phyloP scores from a whole-genome alignment of 2,113 vertebrate species.

The Erythrolamprus reginae region DNA sequence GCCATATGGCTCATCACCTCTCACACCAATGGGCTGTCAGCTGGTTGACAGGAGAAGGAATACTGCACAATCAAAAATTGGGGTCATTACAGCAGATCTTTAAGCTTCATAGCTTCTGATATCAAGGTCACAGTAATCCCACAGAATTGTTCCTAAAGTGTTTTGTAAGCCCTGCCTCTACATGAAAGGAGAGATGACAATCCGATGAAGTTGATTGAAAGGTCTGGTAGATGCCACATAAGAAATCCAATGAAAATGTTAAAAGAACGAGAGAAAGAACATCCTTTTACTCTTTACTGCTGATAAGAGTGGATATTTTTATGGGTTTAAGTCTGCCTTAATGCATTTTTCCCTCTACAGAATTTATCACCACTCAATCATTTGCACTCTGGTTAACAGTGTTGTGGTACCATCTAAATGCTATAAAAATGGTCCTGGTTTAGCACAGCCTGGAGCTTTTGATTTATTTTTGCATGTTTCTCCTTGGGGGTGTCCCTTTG shows the following conservation, averaged over 20 bases:
- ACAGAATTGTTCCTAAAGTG: neutral
- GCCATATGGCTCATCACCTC: neutral
- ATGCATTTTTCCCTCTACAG: slow-evolving; percentile 53
- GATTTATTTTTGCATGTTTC: slow-evolving; percentile 56
- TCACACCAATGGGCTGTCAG: neutral
- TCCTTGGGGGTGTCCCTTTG: slow-evolving; percentile 35
- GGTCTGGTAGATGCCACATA: slow-evolving; percentile 12
- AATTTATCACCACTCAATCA: slow-evolving; percentile 59
- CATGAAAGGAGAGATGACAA: neutral
- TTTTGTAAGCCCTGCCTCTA: neutral
- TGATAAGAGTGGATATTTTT: slow-evolving; percentile 36
- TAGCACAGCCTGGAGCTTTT: slow-evolving; percentile 49
- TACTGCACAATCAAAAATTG: neutral
- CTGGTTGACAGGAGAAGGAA: neutral
- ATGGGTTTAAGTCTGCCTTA: slow-evolving; percentile 50
- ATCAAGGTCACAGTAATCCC: neutral
- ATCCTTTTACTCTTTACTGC: slow-evolving; percentile 45
- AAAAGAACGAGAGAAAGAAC: slow-evolving; percentile 40
- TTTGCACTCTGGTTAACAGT: slow-evolving; percentile 58
- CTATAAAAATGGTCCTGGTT: slow-evolving; percentile 56
- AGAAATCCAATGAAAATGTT: slow-evolving; percentile 32
- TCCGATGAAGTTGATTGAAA: slow-evolving; percentile 26
- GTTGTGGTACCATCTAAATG: slow-evolving; percentile 54
- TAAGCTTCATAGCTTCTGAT: neutral
- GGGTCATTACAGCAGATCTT: neutral